phyloP scores from a whole-genome alignment of 2,113 vertebrate genomes.

The Apaloderma vittatum region DNA sequence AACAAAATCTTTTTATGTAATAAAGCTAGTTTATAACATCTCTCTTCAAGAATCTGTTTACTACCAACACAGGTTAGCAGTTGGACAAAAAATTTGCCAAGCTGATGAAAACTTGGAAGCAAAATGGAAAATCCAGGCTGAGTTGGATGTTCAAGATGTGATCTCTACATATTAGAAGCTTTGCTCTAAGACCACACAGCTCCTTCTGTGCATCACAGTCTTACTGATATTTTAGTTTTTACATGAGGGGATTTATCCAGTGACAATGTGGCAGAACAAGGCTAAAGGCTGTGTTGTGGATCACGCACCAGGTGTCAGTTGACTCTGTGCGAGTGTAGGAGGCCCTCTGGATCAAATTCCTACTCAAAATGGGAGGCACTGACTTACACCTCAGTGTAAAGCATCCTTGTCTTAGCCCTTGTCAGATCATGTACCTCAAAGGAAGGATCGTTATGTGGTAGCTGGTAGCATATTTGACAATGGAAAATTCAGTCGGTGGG shows the following conservation, averaged over 20 bases:
- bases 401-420: not conserved
- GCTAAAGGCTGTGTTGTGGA: accelerated
- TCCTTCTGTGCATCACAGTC: not conserved
- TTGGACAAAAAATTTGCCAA: not conserved
- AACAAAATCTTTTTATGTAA: not conserved
- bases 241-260: not conserved
- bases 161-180: not conserved
- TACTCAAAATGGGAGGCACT: not conserved
- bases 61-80: not conserved
- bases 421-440: not conserved
- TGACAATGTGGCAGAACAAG: not conserved
- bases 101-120: not conserved
- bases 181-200: not conserved
- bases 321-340: not conserved
- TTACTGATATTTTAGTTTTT: not conserved
- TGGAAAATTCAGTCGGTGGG: not conserved
- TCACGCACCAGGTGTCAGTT: not conserved
- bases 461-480: not conserved
- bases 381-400: not conserved
- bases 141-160: not conserved
- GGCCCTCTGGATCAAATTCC: not conserved
- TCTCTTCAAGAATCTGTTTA: not conserved
- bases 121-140: not conserved
- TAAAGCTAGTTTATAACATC: not conserved
- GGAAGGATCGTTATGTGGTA: not conserved